Evolutionary conservation across 2,113 vertebrate species (phyloP), one percentile per base, ranked within the genome.

Genomic region (Paratilapia polleni): DNA sequence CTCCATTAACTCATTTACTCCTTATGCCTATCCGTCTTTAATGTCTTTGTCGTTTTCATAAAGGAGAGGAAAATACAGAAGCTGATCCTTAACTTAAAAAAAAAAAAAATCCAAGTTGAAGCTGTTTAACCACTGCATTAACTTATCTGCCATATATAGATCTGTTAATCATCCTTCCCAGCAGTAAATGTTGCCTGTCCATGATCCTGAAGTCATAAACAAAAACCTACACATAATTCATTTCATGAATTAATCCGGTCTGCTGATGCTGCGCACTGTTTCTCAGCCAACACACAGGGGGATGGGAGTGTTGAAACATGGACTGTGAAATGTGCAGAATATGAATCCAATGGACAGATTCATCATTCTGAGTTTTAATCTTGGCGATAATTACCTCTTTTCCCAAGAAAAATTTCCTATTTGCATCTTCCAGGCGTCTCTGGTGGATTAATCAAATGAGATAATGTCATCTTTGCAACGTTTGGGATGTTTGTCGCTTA

Each of bases 141-240:
- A 19, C 17, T 68, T 68, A 26, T 68, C 64, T 52, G 24, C 20
- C 43, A 52, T 14, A 73, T 73, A 14, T 22, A 73, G 47, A 54
- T 19, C 20, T 17, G 47, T 86, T 78, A 81, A 80, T 79, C 57
- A 20, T 41, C n/a, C 60, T 41, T 57, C 60, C 41, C 82, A 26
- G 68, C 62, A 47, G 77, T 52, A 28, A 66, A 61, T 78, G 31
- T 26, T 52, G 43, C 15, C 10, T 43, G 49, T 52, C 43, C 17
- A 28, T 78, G 81, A 89, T 47, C 38, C 80, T 12, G n/a, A 63
- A 77, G 58, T 82, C 82, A 79, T 60, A 70, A 84, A 82, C 81
- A 82, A 56, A 80, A 84, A 66, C 28, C 20, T 78, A 14, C 24
- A 68, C 8, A 36, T 62, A 68, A 43, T 87, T 80, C 5, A 85